Percentiles rank a stretch among this genome's conserved stretches.
Conservation (phyloP, 2,797 vertebrate genomes). For the Girardinus metallicus region DNA sequence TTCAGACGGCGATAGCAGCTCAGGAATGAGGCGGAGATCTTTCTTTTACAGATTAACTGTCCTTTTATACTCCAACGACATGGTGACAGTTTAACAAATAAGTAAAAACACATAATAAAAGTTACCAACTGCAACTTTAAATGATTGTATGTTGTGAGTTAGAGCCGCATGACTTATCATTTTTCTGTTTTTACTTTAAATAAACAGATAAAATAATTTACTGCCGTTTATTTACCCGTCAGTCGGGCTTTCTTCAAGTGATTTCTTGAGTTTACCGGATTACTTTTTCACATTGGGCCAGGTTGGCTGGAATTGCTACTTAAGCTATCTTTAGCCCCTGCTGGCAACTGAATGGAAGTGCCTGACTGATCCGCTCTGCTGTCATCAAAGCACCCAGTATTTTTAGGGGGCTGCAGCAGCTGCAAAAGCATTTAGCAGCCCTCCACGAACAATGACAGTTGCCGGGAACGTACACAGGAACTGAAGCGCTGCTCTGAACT, state of each 20-base stretch:
- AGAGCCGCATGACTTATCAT: too few relatives aligned
- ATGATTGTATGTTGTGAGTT: too few relatives aligned
- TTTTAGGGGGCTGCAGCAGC: slow-evolving; percentile 88
- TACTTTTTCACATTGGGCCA: neutral
- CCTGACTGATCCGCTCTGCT: slow-evolving; percentile 85
- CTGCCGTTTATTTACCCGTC: neutral
- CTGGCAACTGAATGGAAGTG: slow-evolving; percentile 86
- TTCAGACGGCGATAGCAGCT: too few relatives aligned
- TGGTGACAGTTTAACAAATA: too few relatives aligned
- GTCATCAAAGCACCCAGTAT: slow-evolving; percentile 85
- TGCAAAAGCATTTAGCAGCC: slow-evolving; percentile 87
- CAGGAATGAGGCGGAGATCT: too few relatives aligned
- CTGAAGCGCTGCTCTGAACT: slow-evolving; percentile 58
- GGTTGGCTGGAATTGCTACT: slow-evolving; percentile 57
- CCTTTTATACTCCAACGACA: too few relatives aligned
- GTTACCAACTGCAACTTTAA: too few relatives aligned
- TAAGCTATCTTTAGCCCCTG: slow-evolving; percentile 83
- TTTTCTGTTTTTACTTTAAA: too few relatives aligned
- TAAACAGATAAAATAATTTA: neutral
- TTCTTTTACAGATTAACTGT: too few relatives aligned
- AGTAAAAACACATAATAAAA: too few relatives aligned
- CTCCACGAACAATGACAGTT: slow-evolving; percentile 85
- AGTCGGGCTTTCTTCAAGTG: neutral
- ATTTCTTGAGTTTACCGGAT: neutral
- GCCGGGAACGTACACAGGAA: slow-evolving; percentile 73